Conservation (phyloP, 2,888 invertebrate genomes). For the Aporophyla nigra region DNA sequence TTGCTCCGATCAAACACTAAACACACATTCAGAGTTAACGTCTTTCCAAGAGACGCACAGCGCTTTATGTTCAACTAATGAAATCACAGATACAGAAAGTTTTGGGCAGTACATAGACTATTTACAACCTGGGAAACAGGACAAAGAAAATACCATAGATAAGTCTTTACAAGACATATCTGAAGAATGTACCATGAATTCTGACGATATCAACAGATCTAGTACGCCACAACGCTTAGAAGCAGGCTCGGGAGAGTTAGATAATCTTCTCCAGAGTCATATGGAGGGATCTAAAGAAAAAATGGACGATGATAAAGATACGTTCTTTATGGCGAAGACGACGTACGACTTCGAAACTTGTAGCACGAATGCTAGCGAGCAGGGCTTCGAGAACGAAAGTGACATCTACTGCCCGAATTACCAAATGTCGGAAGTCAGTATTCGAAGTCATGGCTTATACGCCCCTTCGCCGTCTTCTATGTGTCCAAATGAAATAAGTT, state of each 20-base stretch:
- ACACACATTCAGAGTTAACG: slow-evolving; percentile 88
- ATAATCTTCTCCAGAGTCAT: slow-evolving; percentile 79
- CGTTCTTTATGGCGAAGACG: slow-evolving; percentile 85
- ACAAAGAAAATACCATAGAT: slow-evolving; percentile 81
- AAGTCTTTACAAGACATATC: slow-evolving; percentile 88
- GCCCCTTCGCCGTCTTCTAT: slow-evolving; percentile 91
- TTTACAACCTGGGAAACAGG: slow-evolving; percentile 83
- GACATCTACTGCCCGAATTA: slow-evolving; percentile 92
- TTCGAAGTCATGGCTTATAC: slow-evolving; percentile 92
- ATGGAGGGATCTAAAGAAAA: slow-evolving; percentile 81
- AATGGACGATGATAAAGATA: slow-evolving; percentile 82
- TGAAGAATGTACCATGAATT: slow-evolving; percentile 88
- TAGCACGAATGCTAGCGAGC: slow-evolving; percentile 87
- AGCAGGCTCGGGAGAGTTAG: slow-evolving; percentile 76
- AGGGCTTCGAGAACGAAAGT: slow-evolving; percentile 91
- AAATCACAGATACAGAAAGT: slow-evolving; percentile 89
- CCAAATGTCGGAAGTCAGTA: slow-evolving; percentile 92
- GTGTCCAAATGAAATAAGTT: slow-evolving; percentile 89
- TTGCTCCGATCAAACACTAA: slow-evolving; percentile 88
- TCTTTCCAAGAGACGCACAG: slow-evolving; percentile 88
- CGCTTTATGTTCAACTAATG: slow-evolving; percentile 88
- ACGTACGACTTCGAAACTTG: slow-evolving; percentile 88
- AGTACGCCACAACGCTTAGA: slow-evolving; percentile 80
- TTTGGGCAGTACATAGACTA: slow-evolving; percentile 89
- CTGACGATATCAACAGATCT: slow-evolving; percentile 83